Conservation (phyloP, 2,888 invertebrate genomes). For the Oxycera nigricornis region DNA sequence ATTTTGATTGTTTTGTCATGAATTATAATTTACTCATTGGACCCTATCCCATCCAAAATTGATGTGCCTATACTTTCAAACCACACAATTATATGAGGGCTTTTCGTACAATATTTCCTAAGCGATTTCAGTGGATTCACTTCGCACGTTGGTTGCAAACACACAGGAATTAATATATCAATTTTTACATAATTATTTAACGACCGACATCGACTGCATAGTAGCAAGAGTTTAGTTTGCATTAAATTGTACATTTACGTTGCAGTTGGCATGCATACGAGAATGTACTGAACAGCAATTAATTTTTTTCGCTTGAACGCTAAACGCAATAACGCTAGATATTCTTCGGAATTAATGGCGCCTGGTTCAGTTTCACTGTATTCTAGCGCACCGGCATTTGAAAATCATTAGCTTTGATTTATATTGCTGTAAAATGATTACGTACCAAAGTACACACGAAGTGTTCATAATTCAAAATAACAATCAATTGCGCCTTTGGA, state of each 20-base stretch:
- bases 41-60: no score
- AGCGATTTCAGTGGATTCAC: conserved; percentile 13
- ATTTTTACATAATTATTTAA: neutral
- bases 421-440: no score
- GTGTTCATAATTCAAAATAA: no score
- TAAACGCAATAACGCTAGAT: neutral
- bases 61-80: no score
- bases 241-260: neutral
- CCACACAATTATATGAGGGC: no score
- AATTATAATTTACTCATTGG: no score
- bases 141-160: conserved; percentile 1
- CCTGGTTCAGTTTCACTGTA: neutral
- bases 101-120: conserved; percentile 16
- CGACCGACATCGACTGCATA: neutral
- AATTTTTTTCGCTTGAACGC: neutral
- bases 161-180: neutral
- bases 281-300: neutral
- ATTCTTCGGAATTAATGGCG: neutral
- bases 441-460: no score
- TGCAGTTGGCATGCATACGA: neutral
- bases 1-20: neutral
- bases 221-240: neutral
- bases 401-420: no score
- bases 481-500: no score
- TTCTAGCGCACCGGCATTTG: neutral